These are phyloP conservation scores for Megaceryle alcyon DNA, from an alignment of 2,797 vertebrate genomes.

Conservation along the genomic window DNA sequence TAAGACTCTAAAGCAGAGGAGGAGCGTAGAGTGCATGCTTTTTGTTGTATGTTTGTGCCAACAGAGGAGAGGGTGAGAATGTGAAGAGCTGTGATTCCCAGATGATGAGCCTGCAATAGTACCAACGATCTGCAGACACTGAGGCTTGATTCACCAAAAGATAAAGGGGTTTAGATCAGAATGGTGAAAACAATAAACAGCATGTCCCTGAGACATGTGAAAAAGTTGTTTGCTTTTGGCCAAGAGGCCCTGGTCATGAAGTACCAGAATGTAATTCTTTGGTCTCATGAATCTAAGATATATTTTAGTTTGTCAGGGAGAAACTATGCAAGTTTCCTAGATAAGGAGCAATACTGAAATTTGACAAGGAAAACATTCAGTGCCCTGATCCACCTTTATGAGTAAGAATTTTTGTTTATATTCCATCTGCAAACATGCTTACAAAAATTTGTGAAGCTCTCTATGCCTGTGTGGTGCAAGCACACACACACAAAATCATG, in stretches of 20 bases:
- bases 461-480: fast-evolving
- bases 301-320: conserved; percentile 39
- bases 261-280: not conserved
- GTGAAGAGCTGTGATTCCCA: not conserved
- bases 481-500: not conserved
- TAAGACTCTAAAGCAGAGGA: not conserved
- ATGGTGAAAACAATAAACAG: too few relatives aligned
- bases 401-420: not conserved
- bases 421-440: not conserved
- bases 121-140: not conserved
- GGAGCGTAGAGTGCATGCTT: not conserved
- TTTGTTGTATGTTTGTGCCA: not conserved
- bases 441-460: not conserved
- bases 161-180: not conserved
- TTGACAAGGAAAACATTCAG: conserved; percentile 10
- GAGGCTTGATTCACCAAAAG: not conserved
- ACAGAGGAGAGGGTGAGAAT: not conserved
- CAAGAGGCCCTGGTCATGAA: not conserved
- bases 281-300: not conserved
- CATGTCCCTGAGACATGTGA: not conserved
- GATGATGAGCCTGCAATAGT: not conserved
- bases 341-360: conserved; percentile 9
- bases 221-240: not conserved
- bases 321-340: conserved; percentile 18
- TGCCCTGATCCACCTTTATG: not conserved